A percentile compares a stretch with the other conserved stretches of the same genome.
Evolutionary conservation across 2,113 vertebrate genomes (phyloP).

Genomic region (Thymallus thymallus): DNA sequence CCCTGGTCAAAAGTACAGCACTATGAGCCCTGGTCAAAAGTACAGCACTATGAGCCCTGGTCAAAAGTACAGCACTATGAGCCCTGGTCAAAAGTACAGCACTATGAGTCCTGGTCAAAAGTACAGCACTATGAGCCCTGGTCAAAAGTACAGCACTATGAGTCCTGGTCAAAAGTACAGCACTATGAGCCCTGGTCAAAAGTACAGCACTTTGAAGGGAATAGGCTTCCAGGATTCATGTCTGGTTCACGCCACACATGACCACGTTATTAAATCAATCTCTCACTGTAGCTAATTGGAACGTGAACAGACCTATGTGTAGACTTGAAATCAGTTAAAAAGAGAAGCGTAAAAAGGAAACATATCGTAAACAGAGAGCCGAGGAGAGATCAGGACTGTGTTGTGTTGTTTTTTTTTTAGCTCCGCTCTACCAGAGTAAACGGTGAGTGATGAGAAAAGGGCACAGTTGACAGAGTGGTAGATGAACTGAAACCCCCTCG

Average conservation of each 20-base stretch:
- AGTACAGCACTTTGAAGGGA: too few species aligned
- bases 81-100: too few species aligned
- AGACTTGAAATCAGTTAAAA: neutral
- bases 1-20: too few species aligned
- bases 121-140: too few species aligned
- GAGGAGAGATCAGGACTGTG: conserved; percentile 16
- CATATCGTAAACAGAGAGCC: neutral
- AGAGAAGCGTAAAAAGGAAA: neutral
- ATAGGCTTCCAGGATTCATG: too few species aligned
- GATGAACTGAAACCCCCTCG: conserved; percentile 41
- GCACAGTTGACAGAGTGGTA: conserved; percentile 59
- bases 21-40: too few species aligned
- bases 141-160: too few species aligned
- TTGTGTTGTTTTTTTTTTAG: conserved; percentile 68
- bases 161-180: too few species aligned
- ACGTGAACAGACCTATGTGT: conserved; percentile 29
- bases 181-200: too few species aligned
- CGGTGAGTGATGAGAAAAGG: conserved; percentile 56
- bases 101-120: too few species aligned
- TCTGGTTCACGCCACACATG: conserved; percentile 1
- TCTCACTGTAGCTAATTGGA: conserved; percentile 25
- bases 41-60: too few species aligned
- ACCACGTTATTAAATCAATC: conserved; percentile 34
- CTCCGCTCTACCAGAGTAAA: neutral
- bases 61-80: too few species aligned